phyloP scores from a whole-genome alignment of 2,888 invertebrate genomes.

The Liposcelis brunnea region DNA sequence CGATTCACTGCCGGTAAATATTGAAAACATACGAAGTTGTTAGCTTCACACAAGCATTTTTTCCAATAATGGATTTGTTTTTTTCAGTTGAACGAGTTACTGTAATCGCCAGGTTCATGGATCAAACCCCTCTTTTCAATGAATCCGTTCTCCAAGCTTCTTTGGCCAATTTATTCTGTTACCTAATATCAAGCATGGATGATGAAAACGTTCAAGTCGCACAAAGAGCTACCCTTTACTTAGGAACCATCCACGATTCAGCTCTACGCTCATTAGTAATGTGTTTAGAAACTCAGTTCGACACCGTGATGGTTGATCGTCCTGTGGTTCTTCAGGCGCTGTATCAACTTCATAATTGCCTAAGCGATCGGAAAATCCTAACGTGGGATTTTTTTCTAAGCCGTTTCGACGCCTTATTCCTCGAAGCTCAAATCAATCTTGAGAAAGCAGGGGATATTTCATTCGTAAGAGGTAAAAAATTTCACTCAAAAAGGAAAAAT shows the following conservation, averaged over 20 bases:
- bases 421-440: conserved; percentile 88
- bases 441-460: conserved; percentile 72
- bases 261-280: conserved; percentile 67
- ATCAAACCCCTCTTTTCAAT: conserved; percentile 68
- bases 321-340: conserved; percentile 92
- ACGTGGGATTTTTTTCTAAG: conserved; percentile 97
- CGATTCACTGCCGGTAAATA: conserved; percentile 67
- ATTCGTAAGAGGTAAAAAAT: conserved; percentile 51
- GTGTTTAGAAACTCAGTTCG: conserved; percentile 96
- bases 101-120: conserved; percentile 82
- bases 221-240: conserved; percentile 76
- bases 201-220: conserved; percentile 91
- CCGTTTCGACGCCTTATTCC: conserved; percentile 83
- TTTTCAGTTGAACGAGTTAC: conserved; percentile 74
- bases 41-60: no score
- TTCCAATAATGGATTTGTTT: conserved; percentile 8
- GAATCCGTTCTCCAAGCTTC: conserved; percentile 78
- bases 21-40: no score
- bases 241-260: conserved; percentile 82
- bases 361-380: conserved; percentile 76
- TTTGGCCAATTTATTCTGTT: conserved; percentile 91
- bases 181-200: conserved; percentile 88
- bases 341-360: conserved; percentile 82
- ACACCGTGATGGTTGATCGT: conserved; percentile 88
- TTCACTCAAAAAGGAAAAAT: neutral